These are phyloP conservation scores for Macrosiphum euphorbiae DNA, from an alignment of 2,888 invertebrate genomes.

Conservation along the genomic window DNA sequence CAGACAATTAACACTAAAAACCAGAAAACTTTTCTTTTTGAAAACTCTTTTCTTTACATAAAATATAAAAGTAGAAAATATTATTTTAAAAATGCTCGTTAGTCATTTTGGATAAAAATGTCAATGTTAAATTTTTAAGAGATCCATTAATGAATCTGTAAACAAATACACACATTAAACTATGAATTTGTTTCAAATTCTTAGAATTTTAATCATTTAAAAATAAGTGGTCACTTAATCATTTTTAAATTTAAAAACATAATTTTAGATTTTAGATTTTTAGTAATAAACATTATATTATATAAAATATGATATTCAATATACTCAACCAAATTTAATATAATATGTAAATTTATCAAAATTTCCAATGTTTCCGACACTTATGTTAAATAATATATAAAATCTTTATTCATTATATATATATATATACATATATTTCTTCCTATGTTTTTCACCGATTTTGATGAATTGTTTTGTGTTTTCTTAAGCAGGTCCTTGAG, in stretches of 20 bases:
- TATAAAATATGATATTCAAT: background rate
- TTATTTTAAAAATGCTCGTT: background rate
- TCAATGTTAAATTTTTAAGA: background rate
- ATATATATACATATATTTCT: no score
- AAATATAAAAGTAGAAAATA: background rate
- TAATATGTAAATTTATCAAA: background rate
- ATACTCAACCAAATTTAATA: background rate
- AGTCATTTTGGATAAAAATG: background rate
- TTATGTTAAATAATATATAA: background rate
- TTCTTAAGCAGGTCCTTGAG: no score
- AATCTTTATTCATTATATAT: no score
- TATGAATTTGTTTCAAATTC: background rate
- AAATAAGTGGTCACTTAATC: background rate
- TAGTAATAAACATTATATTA: background rate
- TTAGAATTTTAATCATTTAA: background rate
- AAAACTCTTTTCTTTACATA: background rate
- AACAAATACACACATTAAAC: background rate
- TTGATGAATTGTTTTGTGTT: no score
- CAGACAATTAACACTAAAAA: constrained; percentile 21
- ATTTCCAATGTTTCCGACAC: background rate
- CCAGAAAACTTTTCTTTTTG: constrained; percentile 13
- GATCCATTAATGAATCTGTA: background rate
- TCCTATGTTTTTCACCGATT: no score
- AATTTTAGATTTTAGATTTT: background rate
- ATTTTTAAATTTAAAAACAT: background rate